phyloP scores from a whole-genome alignment of 2,797 vertebrate genomes.

The Euthynnus affinis region DNA sequence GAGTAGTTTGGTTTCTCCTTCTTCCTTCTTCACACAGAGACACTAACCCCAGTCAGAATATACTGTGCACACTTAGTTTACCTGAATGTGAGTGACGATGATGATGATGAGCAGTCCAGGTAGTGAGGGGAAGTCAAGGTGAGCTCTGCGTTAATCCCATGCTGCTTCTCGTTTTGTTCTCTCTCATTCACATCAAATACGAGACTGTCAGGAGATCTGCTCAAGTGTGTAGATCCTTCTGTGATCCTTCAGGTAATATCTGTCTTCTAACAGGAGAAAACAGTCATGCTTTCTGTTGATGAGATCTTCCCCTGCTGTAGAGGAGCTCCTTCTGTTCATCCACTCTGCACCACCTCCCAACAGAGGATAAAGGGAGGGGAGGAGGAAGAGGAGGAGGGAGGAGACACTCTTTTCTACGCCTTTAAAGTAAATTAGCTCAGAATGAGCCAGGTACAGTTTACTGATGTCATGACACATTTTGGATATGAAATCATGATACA shows the following conservation, averaged over 20 bases:
- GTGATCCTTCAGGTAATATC: too few relatives aligned
- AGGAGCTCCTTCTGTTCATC: slow-evolving; percentile 9
- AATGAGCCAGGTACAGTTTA: background rate
- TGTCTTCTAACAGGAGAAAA: background rate
- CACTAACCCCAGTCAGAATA: background rate
- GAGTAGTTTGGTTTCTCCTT: background rate
- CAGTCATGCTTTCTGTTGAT: background rate
- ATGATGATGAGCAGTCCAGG: slow-evolving; percentile 20
- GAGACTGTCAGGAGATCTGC: background rate
- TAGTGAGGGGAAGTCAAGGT: slow-evolving; percentile 13
- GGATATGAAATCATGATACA: too few relatives aligned
- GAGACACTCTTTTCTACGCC: background rate
- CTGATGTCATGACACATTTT: background rate
- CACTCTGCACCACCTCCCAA: slow-evolving; percentile 5
- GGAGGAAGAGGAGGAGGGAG: background rate
- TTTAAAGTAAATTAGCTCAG: background rate
- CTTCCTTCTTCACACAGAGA: background rate
- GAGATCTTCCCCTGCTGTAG: background rate
- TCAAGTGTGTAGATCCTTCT: background rate
- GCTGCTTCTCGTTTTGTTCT: slow-evolving; percentile 2
- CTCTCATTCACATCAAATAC: slow-evolving; percentile 5
- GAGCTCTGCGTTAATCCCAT: slow-evolving; percentile 50
- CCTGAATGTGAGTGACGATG: slow-evolving; percentile 54
- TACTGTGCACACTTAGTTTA: slow-evolving; percentile 23
- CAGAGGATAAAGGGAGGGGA: slow-evolving; percentile 11